phyloP scores from a whole-genome alignment of 2,113 vertebrate genomes.

The Motacilla alba region DNA sequence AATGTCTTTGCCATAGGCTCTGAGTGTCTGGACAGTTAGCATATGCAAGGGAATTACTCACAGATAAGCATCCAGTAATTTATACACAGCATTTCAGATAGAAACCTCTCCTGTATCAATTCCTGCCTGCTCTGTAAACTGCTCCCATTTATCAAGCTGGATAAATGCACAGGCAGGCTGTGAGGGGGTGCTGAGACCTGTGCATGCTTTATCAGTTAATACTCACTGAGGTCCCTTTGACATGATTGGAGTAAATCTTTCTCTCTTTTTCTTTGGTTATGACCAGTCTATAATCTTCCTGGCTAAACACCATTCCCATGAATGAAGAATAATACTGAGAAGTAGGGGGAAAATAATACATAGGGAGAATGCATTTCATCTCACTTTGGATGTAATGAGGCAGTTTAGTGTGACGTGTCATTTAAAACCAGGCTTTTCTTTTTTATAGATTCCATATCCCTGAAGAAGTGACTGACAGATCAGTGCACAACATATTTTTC shows the following conservation, averaged over 20 bases:
- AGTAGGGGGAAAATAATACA: neutral
- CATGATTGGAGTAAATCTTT: conserved; percentile 47
- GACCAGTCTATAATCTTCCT: conserved; percentile 50
- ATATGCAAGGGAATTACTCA: conserved; percentile 24
- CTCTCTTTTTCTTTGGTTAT: conserved; percentile 46
- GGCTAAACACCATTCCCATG: neutral
- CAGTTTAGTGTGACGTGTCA: conserved; percentile 66
- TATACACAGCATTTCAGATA: neutral
- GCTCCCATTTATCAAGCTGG: conserved; percentile 16
- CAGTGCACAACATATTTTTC: conserved; percentile 17
- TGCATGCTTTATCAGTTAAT: conserved; percentile 32
- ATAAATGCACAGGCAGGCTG: conserved; percentile 15
- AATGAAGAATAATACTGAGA: conserved; percentile 50
- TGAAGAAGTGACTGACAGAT: conserved; percentile 51
- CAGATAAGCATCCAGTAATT: conserved; percentile 14
- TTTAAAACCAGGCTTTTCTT: conserved; percentile 57
- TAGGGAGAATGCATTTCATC: conserved; percentile 46
- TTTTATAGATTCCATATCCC: conserved; percentile 47
- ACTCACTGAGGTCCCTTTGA: conserved; percentile 30
- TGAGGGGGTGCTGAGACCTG: conserved; percentile 1
- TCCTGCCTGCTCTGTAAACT: conserved; percentile 33
- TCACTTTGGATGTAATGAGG: conserved; percentile 66
- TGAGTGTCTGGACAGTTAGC: conserved; percentile 15
- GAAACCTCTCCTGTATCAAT: conserved; percentile 16
- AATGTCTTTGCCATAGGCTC: neutral